phyloP scores from a whole-genome alignment of 1,140 invertebrate species.

The Neocloeon triangulifer region DNA sequence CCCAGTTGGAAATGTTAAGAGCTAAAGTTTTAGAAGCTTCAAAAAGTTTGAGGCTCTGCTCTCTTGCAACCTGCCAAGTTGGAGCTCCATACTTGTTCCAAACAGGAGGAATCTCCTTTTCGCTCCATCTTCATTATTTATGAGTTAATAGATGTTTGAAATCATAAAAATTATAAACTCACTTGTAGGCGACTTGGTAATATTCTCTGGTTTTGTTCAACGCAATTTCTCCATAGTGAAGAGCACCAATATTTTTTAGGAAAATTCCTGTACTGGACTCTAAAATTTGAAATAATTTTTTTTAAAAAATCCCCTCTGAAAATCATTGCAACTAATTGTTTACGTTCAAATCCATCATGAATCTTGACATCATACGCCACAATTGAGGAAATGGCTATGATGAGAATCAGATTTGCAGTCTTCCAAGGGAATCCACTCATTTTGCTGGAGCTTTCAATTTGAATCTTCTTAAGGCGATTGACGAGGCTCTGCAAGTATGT shows the following conservation, averaged over 20 bases:
- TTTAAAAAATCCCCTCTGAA: slow-evolving; percentile 4
- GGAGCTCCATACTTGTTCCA: slow-evolving; percentile 26
- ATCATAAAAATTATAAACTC: background rate
- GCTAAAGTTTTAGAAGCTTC: slow-evolving; percentile 7
- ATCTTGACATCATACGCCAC: slow-evolving; percentile 17
- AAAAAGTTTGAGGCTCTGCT: slow-evolving; percentile 4
- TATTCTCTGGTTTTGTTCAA: slow-evolving; percentile 28
- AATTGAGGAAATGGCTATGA: slow-evolving; percentile 15
- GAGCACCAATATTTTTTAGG: slow-evolving; percentile 30
- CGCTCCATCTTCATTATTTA: slow-evolving; percentile 17
- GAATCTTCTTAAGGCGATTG: slow-evolving; percentile 14
- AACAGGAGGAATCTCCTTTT: slow-evolving; percentile 39
- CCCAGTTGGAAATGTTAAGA: slow-evolving; percentile 3
- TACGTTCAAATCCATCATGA: slow-evolving; percentile 19
- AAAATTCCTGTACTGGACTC: slow-evolving; percentile 27
- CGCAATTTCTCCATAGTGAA: slow-evolving; percentile 30
- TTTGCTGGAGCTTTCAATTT: no score
- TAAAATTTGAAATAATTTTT: slow-evolving; percentile 17
- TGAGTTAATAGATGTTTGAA: background rate
- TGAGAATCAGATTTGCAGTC: slow-evolving; percentile 15
- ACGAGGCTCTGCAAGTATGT: no score
- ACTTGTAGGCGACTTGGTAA: slow-evolving; percentile 29
- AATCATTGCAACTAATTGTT: slow-evolving; percentile 3
- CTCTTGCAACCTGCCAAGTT: slow-evolving; percentile 11
- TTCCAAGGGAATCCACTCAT: slow-evolving; percentile 22